These are phyloP conservation scores for Trachemys scripta DNA, from an alignment of 2,113 vertebrate species.

Conservation along the genomic window DNA sequence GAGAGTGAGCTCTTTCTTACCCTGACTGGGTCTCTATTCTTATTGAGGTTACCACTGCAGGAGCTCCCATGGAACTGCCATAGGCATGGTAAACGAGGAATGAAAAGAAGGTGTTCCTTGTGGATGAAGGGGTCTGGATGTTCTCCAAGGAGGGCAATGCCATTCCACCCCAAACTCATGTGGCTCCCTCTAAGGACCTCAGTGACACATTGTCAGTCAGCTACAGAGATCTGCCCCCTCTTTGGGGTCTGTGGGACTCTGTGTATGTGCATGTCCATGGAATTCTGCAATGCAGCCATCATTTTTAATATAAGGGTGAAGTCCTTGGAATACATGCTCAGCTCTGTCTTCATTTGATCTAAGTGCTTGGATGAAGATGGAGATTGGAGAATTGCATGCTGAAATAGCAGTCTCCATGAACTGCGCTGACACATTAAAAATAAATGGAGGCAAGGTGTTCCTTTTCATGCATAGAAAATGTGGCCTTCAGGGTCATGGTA, in stretches of 20 bases:
- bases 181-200: not conserved
- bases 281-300: not conserved
- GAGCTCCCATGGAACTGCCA: not conserved
- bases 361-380: not conserved
- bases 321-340: not conserved
- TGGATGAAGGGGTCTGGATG: not conserved
- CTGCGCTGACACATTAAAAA: not conserved
- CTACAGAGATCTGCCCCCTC: not conserved
- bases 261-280: not conserved
- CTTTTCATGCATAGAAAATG: not conserved
- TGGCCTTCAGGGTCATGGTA: not conserved
- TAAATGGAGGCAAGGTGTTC: not conserved
- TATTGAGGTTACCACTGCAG: not conserved
- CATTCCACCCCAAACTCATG: not conserved
- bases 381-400: not conserved
- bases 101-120: not conserved
- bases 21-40: not conserved
- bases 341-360: not conserved
- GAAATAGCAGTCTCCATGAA: not conserved
- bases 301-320: not conserved
- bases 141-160: not conserved
- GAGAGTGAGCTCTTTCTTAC: slow-evolving; percentile 15
- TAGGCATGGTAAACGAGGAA: no score
- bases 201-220: not conserved
- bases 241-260: not conserved